These are phyloP conservation scores for Yponomeuta plumbellus DNA, from an alignment of 2,888 invertebrate genomes.

Conservation along the genomic window DNA sequence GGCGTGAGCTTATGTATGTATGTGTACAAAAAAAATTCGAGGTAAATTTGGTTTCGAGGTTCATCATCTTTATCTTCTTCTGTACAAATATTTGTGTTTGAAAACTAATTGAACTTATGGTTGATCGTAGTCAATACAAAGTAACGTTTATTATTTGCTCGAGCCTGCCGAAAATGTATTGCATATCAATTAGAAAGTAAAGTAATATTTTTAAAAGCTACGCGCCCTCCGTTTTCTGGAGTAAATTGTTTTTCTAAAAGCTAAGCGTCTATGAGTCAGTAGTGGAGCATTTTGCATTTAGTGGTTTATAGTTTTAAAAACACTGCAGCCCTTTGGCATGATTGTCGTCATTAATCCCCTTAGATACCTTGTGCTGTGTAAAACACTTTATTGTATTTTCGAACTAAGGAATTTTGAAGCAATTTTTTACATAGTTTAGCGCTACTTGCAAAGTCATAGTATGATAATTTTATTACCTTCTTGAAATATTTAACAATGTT, in stretches of 20 bases:
- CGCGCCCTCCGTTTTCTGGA: constrained; percentile 24
- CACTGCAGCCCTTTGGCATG: too few relatives aligned
- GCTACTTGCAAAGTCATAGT: neutral
- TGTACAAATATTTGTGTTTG: too few relatives aligned
- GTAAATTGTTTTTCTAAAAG: neutral
- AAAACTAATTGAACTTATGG: neutral
- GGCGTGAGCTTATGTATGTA: too few relatives aligned
- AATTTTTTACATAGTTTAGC: constrained; percentile 43
- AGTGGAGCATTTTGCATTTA: constrained; percentile 35
- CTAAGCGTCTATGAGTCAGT: neutral
- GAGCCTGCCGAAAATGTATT: constrained; percentile 71
- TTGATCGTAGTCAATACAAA: constrained; percentile 5
- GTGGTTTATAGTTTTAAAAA: constrained; percentile 36
- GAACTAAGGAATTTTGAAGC: constrained; percentile 27
- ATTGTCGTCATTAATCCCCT: too few relatives aligned
- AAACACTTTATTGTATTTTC: too few relatives aligned
- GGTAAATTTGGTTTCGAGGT: too few relatives aligned
- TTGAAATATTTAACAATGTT: neutral
- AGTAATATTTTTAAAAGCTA: constrained; percentile 31
- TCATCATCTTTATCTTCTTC: too few relatives aligned
- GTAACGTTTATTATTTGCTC: constrained; percentile 16
- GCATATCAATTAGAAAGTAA: constrained; percentile 59
- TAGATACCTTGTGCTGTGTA: too few relatives aligned
- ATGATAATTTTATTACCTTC: too few relatives aligned
- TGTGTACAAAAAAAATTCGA: too few relatives aligned